Conservation (phyloP, 2,797 vertebrate genomes). For the Parambassis ranga region DNA sequence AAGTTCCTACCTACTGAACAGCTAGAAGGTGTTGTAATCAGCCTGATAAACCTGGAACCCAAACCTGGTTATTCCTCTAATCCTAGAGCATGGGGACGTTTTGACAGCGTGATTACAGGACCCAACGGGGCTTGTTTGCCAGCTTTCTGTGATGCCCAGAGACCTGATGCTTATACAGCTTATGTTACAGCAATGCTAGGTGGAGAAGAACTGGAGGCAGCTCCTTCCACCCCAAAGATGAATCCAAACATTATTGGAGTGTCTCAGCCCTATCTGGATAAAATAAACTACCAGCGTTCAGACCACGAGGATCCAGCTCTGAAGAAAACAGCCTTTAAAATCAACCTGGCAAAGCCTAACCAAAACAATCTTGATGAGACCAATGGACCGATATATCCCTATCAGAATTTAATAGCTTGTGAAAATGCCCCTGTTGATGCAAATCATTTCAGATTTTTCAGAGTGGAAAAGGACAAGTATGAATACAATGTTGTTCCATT, state of each 20-base stretch:
- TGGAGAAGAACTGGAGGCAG: slow-evolving; percentile 94
- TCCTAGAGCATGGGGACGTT: slow-evolving; percentile 95
- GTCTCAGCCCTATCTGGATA: slow-evolving; percentile 90
- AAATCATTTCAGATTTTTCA: slow-evolving; percentile 94
- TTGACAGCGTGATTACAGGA: slow-evolving; percentile 94
- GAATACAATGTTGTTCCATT: slow-evolving; percentile 97
- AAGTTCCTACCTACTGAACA: slow-evolving; percentile 91
- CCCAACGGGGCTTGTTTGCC: slow-evolving; percentile 93
- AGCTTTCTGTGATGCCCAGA: slow-evolving; percentile 89
- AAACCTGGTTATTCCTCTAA: slow-evolving; percentile 89
- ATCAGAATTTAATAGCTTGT: slow-evolving; percentile 86
- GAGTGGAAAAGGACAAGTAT: slow-evolving; percentile 94
- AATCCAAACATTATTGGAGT: slow-evolving; percentile 88
- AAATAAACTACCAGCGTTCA: slow-evolving; percentile 88
- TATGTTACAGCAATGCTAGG: slow-evolving; percentile 91
- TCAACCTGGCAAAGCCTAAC: slow-evolving; percentile 93
- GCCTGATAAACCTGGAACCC: slow-evolving; percentile 92
- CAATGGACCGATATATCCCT: slow-evolving; percentile 92
- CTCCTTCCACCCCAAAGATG: slow-evolving; percentile 88
- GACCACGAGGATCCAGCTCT: slow-evolving; percentile 88
- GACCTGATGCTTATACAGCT: slow-evolving; percentile 90
- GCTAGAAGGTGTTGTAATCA: slow-evolving; percentile 92
- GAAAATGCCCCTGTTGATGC: slow-evolving; percentile 86
- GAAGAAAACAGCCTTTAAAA: slow-evolving; percentile 92
- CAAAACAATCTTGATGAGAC: slow-evolving; percentile 87